Conservation (phyloP, 2,888 invertebrate species). For the Hirtodrosophila duncani region DNA sequence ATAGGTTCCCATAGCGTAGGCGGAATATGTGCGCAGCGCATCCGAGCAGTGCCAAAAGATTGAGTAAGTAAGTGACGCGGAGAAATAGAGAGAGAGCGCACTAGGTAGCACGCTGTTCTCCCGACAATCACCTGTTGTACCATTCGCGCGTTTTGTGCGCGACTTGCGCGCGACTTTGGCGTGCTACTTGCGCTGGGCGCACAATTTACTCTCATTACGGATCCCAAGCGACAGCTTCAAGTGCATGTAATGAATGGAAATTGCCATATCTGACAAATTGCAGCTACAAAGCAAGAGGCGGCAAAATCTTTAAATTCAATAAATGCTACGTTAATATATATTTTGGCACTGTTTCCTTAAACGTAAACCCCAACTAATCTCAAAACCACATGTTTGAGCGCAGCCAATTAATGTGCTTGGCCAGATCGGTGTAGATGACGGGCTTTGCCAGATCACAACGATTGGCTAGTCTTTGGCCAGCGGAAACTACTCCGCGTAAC, state of each 20-base stretch:
- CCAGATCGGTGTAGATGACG: slow-evolving; percentile 82
- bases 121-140: slow-evolving; percentile 62
- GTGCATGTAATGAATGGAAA: slow-evolving; percentile 55
- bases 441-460: slow-evolving; percentile 82
- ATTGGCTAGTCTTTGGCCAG: slow-evolving; percentile 74
- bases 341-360: slow-evolving; percentile 53
- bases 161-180: slow-evolving; percentile 9
- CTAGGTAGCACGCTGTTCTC: background rate
- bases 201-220: slow-evolving; percentile 42
- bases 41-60: slow-evolving; percentile 9
- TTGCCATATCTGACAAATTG: slow-evolving; percentile 63
- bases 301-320: slow-evolving; percentile 55
- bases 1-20: slow-evolving; percentile 30
- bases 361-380: slow-evolving; percentile 6
- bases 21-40: slow-evolving; percentile 72
- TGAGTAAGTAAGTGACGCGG: background rate
- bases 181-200: slow-evolving; percentile 13
- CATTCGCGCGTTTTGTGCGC: slow-evolving; percentile 27
- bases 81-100: background rate
- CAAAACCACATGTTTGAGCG: slow-evolving; percentile 47
- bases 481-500: slow-evolving; percentile 80
- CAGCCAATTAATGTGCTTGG: slow-evolving; percentile 81
- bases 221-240: slow-evolving; percentile 26
- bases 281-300: slow-evolving; percentile 14
- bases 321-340: slow-evolving; percentile 34